Evolutionary conservation across 2,888 invertebrate species (phyloP).

Genomic region (Villa cingulata): DNA sequence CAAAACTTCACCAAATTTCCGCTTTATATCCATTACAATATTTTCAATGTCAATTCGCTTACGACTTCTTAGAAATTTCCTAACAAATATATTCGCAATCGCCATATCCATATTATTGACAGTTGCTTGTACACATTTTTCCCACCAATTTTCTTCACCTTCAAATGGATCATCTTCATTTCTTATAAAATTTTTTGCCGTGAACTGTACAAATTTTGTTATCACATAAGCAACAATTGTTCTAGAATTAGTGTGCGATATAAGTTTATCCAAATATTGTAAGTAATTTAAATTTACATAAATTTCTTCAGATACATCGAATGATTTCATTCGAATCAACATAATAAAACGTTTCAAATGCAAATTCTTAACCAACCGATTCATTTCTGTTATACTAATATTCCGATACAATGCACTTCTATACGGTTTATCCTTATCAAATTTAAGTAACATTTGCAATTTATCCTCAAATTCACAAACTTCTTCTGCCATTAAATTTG

Average conservation of each 20-base stretch:
- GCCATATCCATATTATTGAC: constrained; percentile 66
- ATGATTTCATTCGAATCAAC: background rate
- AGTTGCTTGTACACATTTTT: constrained; percentile 75
- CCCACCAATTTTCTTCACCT: constrained; percentile 40
- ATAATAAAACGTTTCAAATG: constrained; percentile 9
- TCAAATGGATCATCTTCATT: background rate
- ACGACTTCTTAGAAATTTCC: background rate
- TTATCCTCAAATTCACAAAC: constrained; percentile 11
- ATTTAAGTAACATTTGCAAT: constrained; percentile 10
- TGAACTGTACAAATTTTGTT: background rate
- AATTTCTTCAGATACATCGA: background rate
- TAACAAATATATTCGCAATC: constrained; percentile 42
- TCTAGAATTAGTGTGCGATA: background rate
- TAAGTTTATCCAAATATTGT: constrained; percentile 1
- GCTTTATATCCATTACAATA: background rate
- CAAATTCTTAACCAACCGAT: constrained; percentile 3
- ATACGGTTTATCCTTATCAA: constrained; percentile 6
- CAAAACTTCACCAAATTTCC: background rate
- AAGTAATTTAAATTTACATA: constrained; percentile 4
- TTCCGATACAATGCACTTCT: constrained; percentile 6
- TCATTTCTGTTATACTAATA: constrained; percentile 5
- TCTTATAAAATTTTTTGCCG: background rate
- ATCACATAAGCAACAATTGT: constrained; percentile 8
- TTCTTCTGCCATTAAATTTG: constrained; percentile 4
- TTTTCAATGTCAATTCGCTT: background rate